Percentiles rank a stretch among this genome's conserved stretches.
These are phyloP conservation scores for Ruditapes philippinarum DNA, from an alignment of 1,140 invertebrate species.

Conservation along the genomic window DNA sequence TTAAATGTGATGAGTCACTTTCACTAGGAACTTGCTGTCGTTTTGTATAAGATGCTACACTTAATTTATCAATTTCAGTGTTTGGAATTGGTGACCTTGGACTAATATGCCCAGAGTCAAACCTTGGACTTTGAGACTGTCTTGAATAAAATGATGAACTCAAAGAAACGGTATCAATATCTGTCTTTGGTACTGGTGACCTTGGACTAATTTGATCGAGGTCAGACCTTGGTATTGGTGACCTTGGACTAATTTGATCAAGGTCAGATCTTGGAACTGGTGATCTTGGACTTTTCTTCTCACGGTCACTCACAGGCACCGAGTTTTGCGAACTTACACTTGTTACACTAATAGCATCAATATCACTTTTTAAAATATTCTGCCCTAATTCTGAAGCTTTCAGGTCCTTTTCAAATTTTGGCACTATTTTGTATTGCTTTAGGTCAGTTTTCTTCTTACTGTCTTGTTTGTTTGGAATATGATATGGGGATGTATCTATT, in stretches of 20 bases:
- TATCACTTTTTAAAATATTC: neutral
- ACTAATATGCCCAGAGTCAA: constrained; percentile 31
- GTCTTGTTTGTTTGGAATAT: constrained; percentile 23
- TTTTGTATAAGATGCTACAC: constrained; percentile 24
- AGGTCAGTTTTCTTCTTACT: constrained; percentile 1
- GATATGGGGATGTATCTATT: constrained; percentile 28
- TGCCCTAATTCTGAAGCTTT: neutral
- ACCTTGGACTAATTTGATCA: constrained; percentile 45
- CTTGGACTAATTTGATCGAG: constrained; percentile 39
- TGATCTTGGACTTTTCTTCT: constrained; percentile 43
- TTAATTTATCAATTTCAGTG: neutral
- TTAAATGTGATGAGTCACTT: neutral
- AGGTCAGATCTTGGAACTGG: constrained; percentile 44
- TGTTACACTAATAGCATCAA: neutral
- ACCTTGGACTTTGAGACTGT: neutral
- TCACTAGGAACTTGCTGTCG: constrained; percentile 56
- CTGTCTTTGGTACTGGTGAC: constrained; percentile 42
- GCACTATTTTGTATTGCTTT: neutral
- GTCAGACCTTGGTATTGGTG: constrained; percentile 45
- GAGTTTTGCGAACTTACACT: constrained; percentile 7
- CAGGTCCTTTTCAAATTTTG: neutral
- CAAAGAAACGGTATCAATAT: constrained; percentile 43
- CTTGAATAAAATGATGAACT: neutral
- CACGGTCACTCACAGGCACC: neutral
- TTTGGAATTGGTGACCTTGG: constrained; percentile 51